Conservation (phyloP, 2,113 vertebrate genomes). For the Buteo buteo region DNA sequence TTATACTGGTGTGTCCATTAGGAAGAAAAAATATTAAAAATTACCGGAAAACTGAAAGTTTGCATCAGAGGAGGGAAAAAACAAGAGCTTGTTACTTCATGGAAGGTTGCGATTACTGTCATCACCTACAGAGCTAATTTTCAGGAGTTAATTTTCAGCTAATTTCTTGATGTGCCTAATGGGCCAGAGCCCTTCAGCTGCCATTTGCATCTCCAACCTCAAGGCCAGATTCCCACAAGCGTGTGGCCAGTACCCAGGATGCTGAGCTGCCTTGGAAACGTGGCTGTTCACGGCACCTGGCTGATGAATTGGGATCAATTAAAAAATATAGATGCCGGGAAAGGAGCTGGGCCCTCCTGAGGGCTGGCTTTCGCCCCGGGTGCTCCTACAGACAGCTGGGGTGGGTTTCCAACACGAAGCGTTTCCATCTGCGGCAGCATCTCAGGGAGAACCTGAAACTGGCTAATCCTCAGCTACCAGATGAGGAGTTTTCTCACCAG, state of each 20-base stretch:
- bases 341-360: neutral
- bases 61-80: neutral
- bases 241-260: neutral
- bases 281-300: neutral
- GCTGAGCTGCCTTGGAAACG: neutral
- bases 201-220: neutral
- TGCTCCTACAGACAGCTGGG: neutral
- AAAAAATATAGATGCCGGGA: neutral
- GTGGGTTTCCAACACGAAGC: neutral
- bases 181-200: neutral
- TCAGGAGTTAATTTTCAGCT: neutral
- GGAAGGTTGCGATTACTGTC: neutral
- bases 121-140: neutral
- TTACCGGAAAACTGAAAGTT: neutral
- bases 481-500: slow-evolving; percentile 46
- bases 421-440: neutral
- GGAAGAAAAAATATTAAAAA: neutral
- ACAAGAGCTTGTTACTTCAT: neutral
- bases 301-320: neutral
- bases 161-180: neutral
- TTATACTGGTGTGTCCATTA: neutral
- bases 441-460: slow-evolving; percentile 20
- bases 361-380: neutral
- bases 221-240: neutral
- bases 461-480: slow-evolving; percentile 36